These are phyloP conservation scores for Saccostrea glomerata DNA, from an alignment of 1,140 invertebrate genomes.

Conservation along the genomic window DNA sequence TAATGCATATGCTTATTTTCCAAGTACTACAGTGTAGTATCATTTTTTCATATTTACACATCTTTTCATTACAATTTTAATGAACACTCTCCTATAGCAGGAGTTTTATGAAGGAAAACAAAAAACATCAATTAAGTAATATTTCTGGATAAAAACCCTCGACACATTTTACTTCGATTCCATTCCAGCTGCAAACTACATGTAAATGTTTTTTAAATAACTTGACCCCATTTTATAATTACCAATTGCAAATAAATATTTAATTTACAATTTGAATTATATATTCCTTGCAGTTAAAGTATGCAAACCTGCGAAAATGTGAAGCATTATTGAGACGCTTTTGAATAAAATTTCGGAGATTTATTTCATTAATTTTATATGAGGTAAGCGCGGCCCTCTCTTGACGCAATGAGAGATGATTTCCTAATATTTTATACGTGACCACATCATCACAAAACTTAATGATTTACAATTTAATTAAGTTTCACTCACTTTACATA, in stretches of 20 bases:
- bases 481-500: no score
- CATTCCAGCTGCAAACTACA: background rate
- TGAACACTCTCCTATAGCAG: no score
- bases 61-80: no score
- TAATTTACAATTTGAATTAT: slow-evolving; percentile 10
- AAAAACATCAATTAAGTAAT: no score
- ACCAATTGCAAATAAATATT: background rate
- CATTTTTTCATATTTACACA: no score
- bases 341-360: background rate
- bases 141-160: no score
- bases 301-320: slow-evolving; percentile 1
- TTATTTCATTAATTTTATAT: background rate
- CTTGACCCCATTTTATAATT: background rate
- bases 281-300: background rate
- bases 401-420: background rate
- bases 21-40: no score
- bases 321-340: background rate
- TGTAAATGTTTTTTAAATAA: background rate
- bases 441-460: no score
- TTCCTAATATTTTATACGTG: background rate
- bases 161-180: background rate
- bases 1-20: no score
- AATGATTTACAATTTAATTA: no score
- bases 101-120: no score
- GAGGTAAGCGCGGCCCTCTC: background rate